phyloP scores from a whole-genome alignment of 53 echinoderm and acorn worm genomes.

The Holothuria scabra region DNA sequence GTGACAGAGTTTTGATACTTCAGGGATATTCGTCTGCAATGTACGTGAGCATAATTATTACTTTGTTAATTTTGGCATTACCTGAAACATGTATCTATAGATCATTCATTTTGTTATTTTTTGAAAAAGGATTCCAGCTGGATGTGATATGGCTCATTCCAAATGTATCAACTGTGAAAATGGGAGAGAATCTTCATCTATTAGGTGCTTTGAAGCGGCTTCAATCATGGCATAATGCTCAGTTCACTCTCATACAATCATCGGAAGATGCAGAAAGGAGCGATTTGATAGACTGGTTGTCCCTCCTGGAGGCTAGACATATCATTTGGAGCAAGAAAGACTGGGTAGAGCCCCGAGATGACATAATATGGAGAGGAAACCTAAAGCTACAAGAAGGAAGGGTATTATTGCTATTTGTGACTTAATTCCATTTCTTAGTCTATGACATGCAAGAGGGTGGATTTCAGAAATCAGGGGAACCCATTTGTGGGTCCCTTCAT shows the following conservation, averaged over 20 bases:
- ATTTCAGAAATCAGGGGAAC: no score
- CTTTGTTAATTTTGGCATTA: no score
- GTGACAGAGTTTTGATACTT: no score
- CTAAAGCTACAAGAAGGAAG: conserved; percentile 15
- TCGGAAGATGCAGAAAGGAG: neutral
- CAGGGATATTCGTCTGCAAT: no score
- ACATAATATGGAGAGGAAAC: conserved; percentile 20
- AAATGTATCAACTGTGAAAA: neutral
- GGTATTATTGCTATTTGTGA: neutral
- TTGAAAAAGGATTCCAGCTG: neutral
- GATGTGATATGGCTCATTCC: conserved; percentile 40
- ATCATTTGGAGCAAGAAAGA: neutral
- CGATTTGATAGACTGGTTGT: conserved; percentile 18
- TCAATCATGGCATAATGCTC: conserved; percentile 26
- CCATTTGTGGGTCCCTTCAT: no score
- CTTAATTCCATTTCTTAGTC: neutral
- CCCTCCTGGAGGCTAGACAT: conserved; percentile 20
- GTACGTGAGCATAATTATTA: no score
- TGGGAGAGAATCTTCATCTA: conserved; percentile 18
- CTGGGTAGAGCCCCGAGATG: neutral
- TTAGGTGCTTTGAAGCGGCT: conserved; percentile 34
- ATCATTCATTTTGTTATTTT: neutral
- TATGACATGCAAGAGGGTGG: no score
- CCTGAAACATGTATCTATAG: no score
- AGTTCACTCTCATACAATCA: neutral